Base-by-base conservation (phyloP, 1,140 invertebrate genomes). In the Neotoxoptera formosana region DNA sequence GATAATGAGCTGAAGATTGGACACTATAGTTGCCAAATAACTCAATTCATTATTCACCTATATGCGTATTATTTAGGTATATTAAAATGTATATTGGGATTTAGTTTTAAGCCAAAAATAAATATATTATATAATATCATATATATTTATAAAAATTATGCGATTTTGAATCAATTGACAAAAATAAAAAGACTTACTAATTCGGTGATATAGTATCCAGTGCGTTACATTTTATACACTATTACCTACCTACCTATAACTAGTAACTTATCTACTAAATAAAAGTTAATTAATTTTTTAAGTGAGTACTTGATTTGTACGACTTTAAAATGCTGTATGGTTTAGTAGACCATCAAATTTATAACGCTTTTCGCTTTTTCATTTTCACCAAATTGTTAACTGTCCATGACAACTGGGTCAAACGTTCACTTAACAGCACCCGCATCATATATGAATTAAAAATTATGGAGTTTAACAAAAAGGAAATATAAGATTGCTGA, bases 371-470 rank as follows among this genome's bases (percentile, higher is more conserved):
- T 92, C 76, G 91, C 76, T 92, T 93, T 93, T 93, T 93, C n/a
- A 93, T 93, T 92, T 93, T 93, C 76, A 93, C 91, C 48, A 53
- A 86, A 93, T 47, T 93, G 91, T 93, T 93, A 84, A 84, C 81
- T 45, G 81, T 36, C 91, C 91, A 93, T 93, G 76, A 84, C 81
- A 93, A 84, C 14, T 93, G 81, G 91, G 91, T 93, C 91, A 93
- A 93, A 84, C 91, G 81, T 53, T 93, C 67, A 84, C 91, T 93
- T 56, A 53, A 93, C 67, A 93, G 25, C 76, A 7, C 91, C 91
- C 91, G 76, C 91, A 93, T 92, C 30, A 84, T 45, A 83, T 45
- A 86, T 45, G 36, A 93, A 93, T 93, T 93, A 86, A 93, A 92
- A 84, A 56, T 53, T 41, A 84, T 21, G 48, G 86, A 56, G 89